Percentiles rank a stretch among this genome's conserved stretches.
Evolutionary conservation across 2,888 invertebrate genomes (phyloP).

Genomic region (Hirtodrosophila histrioides): DNA sequence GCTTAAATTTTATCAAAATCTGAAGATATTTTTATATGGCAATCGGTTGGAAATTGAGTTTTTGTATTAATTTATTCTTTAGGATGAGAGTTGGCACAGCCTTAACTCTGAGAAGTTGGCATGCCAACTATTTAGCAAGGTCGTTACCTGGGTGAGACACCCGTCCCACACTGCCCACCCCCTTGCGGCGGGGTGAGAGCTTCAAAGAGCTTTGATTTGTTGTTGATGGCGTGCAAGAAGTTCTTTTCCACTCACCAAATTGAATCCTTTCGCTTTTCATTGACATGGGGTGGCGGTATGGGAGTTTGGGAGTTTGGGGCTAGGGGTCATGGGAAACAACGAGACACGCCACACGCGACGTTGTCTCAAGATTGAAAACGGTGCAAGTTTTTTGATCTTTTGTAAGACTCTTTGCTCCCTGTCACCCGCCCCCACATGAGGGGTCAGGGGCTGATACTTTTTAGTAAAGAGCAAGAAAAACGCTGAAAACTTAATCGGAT

Average conservation of each 20-base stretch:
- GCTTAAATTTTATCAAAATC: too few relatives aligned
- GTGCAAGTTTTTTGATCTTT: slow-evolving; percentile 64
- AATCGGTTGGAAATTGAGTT: too few relatives aligned
- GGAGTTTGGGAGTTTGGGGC: not conserved
- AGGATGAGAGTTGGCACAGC: too few relatives aligned
- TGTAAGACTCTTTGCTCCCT: slow-evolving; percentile 57
- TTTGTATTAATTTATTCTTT: too few relatives aligned
- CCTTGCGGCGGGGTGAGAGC: not conserved
- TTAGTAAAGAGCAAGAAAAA: slow-evolving; percentile 17
- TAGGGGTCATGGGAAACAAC: slow-evolving; percentile 4
- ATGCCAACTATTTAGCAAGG: slow-evolving; percentile 54
- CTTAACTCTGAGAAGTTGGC: not conserved
- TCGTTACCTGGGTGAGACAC: not conserved
- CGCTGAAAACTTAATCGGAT: slow-evolving; percentile 79
- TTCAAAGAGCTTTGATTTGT: slow-evolving; percentile 74
- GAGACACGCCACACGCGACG: slow-evolving; percentile 25
- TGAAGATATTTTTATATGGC: too few relatives aligned
- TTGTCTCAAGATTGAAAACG: slow-evolving; percentile 56
- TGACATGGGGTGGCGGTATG: not conserved
- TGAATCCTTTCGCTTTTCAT: slow-evolving; percentile 72
- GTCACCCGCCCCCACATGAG: slow-evolving; percentile 23
- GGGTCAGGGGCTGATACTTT: slow-evolving; percentile 19
- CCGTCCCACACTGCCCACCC: not conserved
- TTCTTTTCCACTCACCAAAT: slow-evolving; percentile 54
- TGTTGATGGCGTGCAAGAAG: slow-evolving; percentile 42